Conservation (phyloP, 2,888 invertebrate genomes). For the Drosophila macrospina region DNA sequence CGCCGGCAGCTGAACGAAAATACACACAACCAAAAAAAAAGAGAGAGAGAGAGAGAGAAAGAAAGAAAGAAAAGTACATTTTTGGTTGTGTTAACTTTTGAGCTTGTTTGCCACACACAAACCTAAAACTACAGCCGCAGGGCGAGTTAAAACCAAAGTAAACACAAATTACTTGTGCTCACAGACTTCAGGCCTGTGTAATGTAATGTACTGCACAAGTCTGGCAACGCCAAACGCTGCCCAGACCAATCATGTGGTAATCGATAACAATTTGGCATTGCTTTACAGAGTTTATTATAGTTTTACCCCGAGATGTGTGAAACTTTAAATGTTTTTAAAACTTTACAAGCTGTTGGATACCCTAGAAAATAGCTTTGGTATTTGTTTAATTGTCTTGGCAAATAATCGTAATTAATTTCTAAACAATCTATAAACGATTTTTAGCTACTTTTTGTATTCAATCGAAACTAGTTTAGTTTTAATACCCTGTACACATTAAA, state of each 20-base stretch:
- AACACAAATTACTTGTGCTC: constrained; percentile 40
- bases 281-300: background rate
- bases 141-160: constrained; percentile 52
- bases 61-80: background rate
- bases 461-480: no score
- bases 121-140: constrained; percentile 68
- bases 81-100: constrained; percentile 61
- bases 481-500: no score
- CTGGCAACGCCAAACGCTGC: background rate
- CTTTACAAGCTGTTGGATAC: no score
- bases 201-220: background rate
- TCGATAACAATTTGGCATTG: background rate
- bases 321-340: no score
- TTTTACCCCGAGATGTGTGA: no score
- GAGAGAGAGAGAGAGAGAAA: no score
- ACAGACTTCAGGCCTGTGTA: background rate
- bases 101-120: constrained; percentile 41
- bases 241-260: background rate
- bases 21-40: background rate
- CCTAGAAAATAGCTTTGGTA: no score
- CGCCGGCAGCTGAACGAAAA: constrained; percentile 30
- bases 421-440: no score
- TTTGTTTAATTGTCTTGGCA: no score
- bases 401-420: no score
- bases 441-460: no score